Percentiles rank a stretch among this genome's conserved stretches.
These are phyloP conservation scores for Urocyon cinereoargenteus DNA, from an alignment of 2,797 vertebrate genomes.

Conservation along the genomic window DNA sequence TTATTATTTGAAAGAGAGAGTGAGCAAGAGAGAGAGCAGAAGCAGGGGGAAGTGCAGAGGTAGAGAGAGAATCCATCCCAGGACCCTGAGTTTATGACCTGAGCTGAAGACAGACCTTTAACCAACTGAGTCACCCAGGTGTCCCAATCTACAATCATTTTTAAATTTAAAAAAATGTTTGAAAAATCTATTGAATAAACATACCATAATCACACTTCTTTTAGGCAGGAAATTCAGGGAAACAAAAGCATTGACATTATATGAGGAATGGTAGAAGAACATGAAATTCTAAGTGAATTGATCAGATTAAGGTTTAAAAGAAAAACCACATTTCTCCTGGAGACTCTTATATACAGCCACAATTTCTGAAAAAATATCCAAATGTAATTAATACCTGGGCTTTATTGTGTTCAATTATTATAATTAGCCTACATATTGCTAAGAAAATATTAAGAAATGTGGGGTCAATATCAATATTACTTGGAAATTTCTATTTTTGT, in stretches of 20 bases:
- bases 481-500: not conserved
- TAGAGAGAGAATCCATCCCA: too few relatives aligned
- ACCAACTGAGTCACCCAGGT: too few relatives aligned
- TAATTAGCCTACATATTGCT: not conserved
- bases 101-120: too few relatives aligned
- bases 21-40: too few relatives aligned
- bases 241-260: not conserved
- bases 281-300: not conserved
- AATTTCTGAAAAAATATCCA: not conserved
- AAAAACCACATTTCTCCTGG: not conserved
- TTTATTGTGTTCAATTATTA: not conserved
- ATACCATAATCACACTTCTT: not conserved
- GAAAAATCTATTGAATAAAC: not conserved
- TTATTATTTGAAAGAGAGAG: too few relatives aligned
- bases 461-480: not conserved
- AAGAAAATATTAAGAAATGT: not conserved
- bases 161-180: not conserved
- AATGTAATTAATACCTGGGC: not conserved
- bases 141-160: not conserved
- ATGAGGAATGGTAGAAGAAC: not conserved
- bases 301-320: not conserved
- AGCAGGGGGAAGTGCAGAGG: too few relatives aligned
- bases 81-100: too few relatives aligned
- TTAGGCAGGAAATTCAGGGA: not conserved
- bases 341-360: not conserved